Evolutionary conservation across 2,888 invertebrate genomes (phyloP), one percentile per base, ranked within the genome.

Genomic region (Apomyelois bistriatella): DNA sequence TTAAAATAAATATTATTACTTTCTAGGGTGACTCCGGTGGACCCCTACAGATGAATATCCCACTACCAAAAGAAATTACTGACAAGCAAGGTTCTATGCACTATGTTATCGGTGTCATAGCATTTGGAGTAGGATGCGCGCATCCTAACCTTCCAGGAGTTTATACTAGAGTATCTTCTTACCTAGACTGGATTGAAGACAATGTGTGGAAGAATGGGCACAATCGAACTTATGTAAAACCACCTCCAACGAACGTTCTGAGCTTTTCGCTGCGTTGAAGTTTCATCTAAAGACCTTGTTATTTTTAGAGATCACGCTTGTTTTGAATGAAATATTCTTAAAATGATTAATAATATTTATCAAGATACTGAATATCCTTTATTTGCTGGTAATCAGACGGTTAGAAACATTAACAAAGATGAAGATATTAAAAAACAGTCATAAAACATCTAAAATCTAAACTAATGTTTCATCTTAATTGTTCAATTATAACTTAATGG

Each of bases 11-110:
- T 42, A 12, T 35, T 47, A 4, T 35, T 16, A 12, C 5, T 42
- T 42, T 76, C 12, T 76, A 94, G 93, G 95, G 95, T 47, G 95
- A 95, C 75, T 94, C 94, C 3, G 95, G 95, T 9, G 94, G 94
- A 1, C 95, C 95, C 0, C 78, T 95, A 4, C 86, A 91, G 62
- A 73, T 92, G 12, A 59, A 54, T 47, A 53, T 54, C 6, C 46
- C 53, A 1, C 48, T 59, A 0, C 53, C 53, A 7, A 55, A 15
- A 32, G 2, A 55, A 58, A 5, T 36, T 9, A 55, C 28, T n/a
- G 3, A 51, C 0, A 52, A 53, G 1, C 52, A 69, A 32, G 74
- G 76, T 0, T 58, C 64, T 0, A 69, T 86, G 58, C 75, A 82
- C 57, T 69, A 76, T 38, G 55, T 85, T 6, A 60, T 87, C 3